Conservation (phyloP, 2,797 vertebrate species). For the Clamator glandarius region DNA sequence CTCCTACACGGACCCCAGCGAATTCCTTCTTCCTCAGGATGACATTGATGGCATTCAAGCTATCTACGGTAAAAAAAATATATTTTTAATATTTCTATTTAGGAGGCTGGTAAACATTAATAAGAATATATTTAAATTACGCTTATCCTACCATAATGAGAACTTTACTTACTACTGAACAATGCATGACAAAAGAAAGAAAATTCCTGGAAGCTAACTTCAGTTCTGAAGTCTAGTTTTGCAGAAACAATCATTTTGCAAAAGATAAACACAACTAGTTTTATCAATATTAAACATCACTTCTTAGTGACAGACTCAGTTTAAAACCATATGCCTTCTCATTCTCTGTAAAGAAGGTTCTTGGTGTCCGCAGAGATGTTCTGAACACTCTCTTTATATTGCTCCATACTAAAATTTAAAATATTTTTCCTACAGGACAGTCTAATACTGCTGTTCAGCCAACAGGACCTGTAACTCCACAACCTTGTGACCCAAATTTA, state of each 20-base stretch:
- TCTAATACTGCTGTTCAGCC: slow-evolving; percentile 55
- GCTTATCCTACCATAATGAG: not conserved
- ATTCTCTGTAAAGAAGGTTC: not conserved
- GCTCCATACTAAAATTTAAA: not conserved
- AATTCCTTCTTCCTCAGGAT: slow-evolving; percentile 86
- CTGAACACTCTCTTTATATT: not conserved
- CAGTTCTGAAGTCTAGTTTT: not conserved
- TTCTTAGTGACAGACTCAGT: not conserved
- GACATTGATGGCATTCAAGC: slow-evolving; percentile 93
- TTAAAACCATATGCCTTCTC: not conserved
- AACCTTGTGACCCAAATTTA: slow-evolving; percentile 82
- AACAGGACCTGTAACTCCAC: slow-evolving; percentile 79
- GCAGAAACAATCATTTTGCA: not conserved
- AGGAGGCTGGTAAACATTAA: not conserved
- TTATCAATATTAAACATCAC: not conserved
- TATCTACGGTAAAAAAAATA: slow-evolving; percentile 86
- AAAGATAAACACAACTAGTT: not conserved
- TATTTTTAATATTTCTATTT: not conserved
- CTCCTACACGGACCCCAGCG: slow-evolving; percentile 75
- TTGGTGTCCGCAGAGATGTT: not conserved
- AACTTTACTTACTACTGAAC: not conserved
- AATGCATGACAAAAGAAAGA: not conserved
- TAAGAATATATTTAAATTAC: not conserved
- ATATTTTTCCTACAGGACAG: slow-evolving; percentile 65
- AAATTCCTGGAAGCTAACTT: not conserved